phyloP scores from a whole-genome alignment of 2,888 invertebrate species.

The Cephus nigrinus region DNA sequence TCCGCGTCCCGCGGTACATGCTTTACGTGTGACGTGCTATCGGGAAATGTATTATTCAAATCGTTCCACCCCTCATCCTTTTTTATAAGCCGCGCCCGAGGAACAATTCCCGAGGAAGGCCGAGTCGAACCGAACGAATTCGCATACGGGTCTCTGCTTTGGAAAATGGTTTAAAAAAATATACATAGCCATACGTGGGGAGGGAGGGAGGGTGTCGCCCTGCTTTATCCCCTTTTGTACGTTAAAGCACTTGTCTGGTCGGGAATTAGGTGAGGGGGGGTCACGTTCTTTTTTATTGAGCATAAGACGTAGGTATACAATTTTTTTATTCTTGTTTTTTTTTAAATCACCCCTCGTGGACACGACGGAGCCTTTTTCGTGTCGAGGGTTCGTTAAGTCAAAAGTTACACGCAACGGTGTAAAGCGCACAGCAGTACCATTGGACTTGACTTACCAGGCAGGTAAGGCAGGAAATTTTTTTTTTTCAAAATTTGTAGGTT shows the following conservation, averaged over 20 bases:
- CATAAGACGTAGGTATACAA: not conserved
- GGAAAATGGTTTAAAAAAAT: not conserved
- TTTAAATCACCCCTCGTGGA: not conserved
- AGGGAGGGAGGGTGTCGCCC: not conserved
- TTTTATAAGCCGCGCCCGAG: conserved; percentile 16
- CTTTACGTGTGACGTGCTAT: conserved; percentile 24
- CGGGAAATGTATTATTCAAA: conserved; percentile 38
- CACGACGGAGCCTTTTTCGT: not conserved
- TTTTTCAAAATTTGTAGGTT: not conserved
- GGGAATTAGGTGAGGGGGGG: not conserved
- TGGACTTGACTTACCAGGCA: not conserved
- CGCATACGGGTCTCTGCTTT: not conserved
- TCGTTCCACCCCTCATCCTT: conserved; percentile 23
- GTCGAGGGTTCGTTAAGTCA: not conserved
- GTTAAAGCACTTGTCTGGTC: not conserved
- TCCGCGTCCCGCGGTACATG: conserved; percentile 15
- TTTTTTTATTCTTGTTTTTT: not conserved
- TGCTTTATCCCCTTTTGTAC: not conserved
- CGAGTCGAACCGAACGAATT: not conserved
- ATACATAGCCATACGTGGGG: not conserved
- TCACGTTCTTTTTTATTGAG: not conserved
- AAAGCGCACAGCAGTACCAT: not conserved
- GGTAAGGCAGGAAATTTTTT: not conserved
- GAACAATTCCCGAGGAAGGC: not conserved
- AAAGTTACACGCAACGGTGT: not conserved